A percentile compares a stretch with the other conserved stretches of the same genome.
Evolutionary conservation across 2,797 vertebrate species (phyloP).

Genomic region (Nyctalus aviator): DNA sequence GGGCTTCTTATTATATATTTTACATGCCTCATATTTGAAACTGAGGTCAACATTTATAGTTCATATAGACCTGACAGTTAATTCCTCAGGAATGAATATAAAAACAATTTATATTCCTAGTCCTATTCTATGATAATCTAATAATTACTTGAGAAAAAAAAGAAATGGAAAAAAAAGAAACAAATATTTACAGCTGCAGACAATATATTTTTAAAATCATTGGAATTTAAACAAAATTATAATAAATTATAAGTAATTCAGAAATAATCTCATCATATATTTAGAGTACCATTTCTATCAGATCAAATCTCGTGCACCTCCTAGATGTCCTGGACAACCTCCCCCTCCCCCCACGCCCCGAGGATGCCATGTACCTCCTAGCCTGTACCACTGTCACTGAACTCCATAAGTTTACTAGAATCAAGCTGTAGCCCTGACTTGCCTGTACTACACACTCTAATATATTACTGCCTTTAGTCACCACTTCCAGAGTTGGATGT

Average conservation of each 20-base stretch:
- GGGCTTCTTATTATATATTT: neutral
- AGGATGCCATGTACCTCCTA: neutral
- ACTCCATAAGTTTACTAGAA: neutral
- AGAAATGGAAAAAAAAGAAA: neutral
- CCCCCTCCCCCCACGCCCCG: neutral
- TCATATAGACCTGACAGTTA: neutral
- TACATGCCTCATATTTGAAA: slow-evolving; percentile 11
- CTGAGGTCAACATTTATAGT: neutral
- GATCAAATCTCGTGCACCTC: neutral
- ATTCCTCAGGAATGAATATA: neutral
- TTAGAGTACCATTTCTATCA: neutral
- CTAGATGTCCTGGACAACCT: neutral
- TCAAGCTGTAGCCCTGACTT: neutral
- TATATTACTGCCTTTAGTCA: neutral
- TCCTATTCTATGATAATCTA: neutral
- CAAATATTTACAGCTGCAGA: neutral
- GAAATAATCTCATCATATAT: neutral
- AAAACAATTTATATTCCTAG: neutral
- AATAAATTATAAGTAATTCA: slow-evolving; percentile 37
- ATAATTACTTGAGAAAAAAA: neutral
- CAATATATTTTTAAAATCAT: neutral
- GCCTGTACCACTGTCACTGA: neutral
- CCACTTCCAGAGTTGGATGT: neutral
- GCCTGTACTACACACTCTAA: too few relatives aligned
- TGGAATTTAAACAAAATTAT: neutral